Percentiles rank a stretch among this genome's conserved stretches.
Conservation (phyloP, 1,140 invertebrate genomes). For the Bilobella aurantiaca region DNA sequence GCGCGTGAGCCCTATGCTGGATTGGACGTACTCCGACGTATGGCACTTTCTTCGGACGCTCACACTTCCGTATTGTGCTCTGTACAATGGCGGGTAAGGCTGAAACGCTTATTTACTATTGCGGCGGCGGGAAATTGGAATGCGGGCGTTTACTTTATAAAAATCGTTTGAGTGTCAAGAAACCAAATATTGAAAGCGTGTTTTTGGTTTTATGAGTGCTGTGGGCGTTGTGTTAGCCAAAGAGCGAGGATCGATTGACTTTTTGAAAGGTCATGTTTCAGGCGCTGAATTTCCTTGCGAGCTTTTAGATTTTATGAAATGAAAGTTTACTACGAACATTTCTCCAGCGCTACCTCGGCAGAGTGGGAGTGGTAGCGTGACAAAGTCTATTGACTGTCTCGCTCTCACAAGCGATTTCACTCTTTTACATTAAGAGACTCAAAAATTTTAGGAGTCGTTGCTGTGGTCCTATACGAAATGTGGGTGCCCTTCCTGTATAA, state of each 20-base stretch:
- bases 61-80: slow-evolving; percentile 70
- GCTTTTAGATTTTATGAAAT: background rate
- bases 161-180: background rate
- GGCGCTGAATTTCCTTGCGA: background rate
- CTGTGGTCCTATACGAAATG: too few species aligned
- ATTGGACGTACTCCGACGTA: slow-evolving; percentile 80
- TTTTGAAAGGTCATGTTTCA: background rate
- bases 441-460: too few species aligned
- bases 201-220: too few species aligned
- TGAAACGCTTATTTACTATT: background rate
- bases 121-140: background rate
- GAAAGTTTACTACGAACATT: too few species aligned
- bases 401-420: too few species aligned
- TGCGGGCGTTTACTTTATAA: background rate
- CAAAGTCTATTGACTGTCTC: background rate
- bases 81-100: slow-evolving; percentile 71
- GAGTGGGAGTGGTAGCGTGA: background rate
- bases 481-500: too few species aligned
- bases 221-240: background rate
- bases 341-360: background rate
- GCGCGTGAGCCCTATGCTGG: slow-evolving; percentile 72
- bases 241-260: background rate
- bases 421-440: too few species aligned
- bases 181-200: too few species aligned
- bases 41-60: slow-evolving; percentile 73